Conservation (phyloP, 2,888 invertebrate species). For the Smittia sp. region DNA sequence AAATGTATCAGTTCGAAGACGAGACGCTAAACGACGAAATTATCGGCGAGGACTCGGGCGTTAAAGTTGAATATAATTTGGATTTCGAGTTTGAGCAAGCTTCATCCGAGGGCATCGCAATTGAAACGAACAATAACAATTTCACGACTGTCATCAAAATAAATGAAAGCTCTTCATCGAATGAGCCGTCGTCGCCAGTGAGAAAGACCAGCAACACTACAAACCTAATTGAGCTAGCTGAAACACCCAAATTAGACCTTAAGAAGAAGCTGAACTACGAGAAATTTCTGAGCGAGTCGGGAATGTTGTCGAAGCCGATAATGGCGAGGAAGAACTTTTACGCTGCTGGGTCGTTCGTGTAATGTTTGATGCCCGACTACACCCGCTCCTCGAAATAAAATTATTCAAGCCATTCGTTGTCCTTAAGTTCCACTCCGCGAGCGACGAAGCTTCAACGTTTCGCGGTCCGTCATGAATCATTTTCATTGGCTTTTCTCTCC, state of each 20-base stretch:
- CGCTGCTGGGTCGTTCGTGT: constrained; percentile 53
- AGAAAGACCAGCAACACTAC: neutral
- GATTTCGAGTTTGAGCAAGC: constrained; percentile 50
- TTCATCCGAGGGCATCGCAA: constrained; percentile 18
- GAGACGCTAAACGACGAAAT: constrained; percentile 1
- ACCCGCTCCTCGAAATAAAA: neutral
- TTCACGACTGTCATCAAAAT: constrained; percentile 38
- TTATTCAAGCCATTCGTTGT: neutral
- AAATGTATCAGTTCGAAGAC: constrained; percentile 38
- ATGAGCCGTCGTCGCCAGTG: neutral
- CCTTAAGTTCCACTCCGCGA: too few relatives aligned
- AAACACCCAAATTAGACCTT: constrained; percentile 33
- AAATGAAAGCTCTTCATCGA: constrained; percentile 19
- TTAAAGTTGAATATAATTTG: constrained; percentile 50
- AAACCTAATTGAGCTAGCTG: constrained; percentile 31
- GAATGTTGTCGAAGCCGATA: constrained; percentile 52
- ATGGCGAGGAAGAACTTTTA: constrained; percentile 51
- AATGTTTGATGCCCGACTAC: constrained; percentile 27
- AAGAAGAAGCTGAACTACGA: constrained; percentile 43
- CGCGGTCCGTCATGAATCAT: too few relatives aligned
- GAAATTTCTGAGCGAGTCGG: constrained; percentile 50
- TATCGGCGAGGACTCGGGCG: neutral
- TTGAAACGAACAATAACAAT: constrained; percentile 32
- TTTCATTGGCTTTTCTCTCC: too few relatives aligned
- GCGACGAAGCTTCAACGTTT: too few relatives aligned